phyloP scores from a whole-genome alignment of 2,888 invertebrate species.

The Apotomis capreana region DNA sequence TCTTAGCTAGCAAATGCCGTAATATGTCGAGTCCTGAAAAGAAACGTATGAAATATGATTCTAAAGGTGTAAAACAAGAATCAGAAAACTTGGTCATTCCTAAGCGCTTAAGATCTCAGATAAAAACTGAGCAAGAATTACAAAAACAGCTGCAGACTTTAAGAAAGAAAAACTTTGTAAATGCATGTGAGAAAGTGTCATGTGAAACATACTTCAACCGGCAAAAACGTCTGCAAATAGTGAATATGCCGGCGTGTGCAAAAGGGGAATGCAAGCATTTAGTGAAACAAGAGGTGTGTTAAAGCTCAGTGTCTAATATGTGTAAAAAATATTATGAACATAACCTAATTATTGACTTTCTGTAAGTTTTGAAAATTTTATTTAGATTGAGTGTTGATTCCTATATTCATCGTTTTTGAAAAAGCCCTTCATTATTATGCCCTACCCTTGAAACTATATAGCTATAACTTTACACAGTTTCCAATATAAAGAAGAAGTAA shows the following conservation, averaged over 20 bases:
- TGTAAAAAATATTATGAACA: too few relatives aligned
- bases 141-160: constrained; percentile 47
- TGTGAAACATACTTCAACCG: constrained; percentile 63
- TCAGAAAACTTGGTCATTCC: background rate
- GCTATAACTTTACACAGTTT: too few relatives aligned
- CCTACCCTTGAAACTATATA: too few relatives aligned
- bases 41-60: constrained; percentile 55
- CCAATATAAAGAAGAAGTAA: too few relatives aligned
- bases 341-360: too few relatives aligned
- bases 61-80: constrained; percentile 12
- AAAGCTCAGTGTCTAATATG: too few relatives aligned
- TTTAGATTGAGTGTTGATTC: too few relatives aligned
- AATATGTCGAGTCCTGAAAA: constrained; percentile 60
- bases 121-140: constrained; percentile 54
- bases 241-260: constrained; percentile 64
- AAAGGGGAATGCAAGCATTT: constrained; percentile 59
- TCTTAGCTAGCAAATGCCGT: background rate
- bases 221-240: constrained; percentile 59
- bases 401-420: too few relatives aligned
- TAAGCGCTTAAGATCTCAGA: constrained; percentile 50
- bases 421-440: too few relatives aligned
- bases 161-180: constrained; percentile 65
- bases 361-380: too few relatives aligned
- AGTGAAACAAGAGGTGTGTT: constrained; percentile 55
- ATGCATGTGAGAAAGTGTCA: constrained; percentile 70